Conservation (phyloP, 2,888 invertebrate genomes). For the Candidula unifasciata region DNA sequence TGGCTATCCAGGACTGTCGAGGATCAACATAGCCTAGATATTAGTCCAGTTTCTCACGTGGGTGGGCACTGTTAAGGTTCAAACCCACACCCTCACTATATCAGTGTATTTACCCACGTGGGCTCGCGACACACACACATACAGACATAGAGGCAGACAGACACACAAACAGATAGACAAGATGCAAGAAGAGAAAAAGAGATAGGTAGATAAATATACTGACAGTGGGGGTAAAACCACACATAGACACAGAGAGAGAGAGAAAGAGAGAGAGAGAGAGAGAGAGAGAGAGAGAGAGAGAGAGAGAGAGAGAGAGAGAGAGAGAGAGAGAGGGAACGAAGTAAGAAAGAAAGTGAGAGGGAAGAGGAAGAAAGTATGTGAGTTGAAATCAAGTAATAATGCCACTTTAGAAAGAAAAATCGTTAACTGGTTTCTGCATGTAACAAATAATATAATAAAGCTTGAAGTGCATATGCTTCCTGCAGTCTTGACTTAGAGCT, state of each 20-base stretch:
- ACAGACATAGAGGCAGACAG: too few species aligned
- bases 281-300: not conserved
- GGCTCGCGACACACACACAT: too few species aligned
- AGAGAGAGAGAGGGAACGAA: not conserved
- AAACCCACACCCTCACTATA: too few species aligned
- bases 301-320: conserved; percentile 23
- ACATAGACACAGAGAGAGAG: not conserved
- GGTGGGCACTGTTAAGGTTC: too few species aligned
- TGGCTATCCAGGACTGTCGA: too few species aligned
- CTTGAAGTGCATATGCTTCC: not conserved
- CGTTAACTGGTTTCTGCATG: not conserved
- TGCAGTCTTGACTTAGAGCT: not conserved
- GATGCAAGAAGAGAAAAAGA: not conserved
- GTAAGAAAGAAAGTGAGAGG: not conserved
- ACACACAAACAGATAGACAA: too few species aligned
- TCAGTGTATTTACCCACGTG: too few species aligned
- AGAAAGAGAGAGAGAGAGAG: conserved; percentile 12
- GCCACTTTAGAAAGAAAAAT: not conserved
- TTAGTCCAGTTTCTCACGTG: too few species aligned
- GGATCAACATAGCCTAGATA: too few species aligned
- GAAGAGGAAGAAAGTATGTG: not conserved
- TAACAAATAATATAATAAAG: too few species aligned
- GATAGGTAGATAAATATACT: not conserved
- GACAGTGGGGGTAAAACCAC: not conserved
- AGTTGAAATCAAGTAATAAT: not conserved